Evolutionary conservation across 2,797 vertebrate genomes (phyloP).

Genomic region (Sebastes steindachneri): DNA sequence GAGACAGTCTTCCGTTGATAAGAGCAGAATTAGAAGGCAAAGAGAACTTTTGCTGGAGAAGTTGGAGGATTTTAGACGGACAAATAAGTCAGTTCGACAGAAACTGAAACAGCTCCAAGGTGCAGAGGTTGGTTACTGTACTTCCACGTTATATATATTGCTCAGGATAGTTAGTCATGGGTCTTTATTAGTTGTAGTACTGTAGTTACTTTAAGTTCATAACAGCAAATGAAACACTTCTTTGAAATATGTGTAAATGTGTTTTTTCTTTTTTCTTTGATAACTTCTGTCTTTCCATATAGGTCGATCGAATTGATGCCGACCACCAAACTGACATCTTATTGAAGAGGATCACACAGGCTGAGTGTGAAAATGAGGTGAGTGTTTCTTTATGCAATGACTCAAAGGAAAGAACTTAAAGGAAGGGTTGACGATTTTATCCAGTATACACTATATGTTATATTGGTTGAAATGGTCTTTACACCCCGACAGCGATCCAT

Average conservation of each 20-base stretch:
- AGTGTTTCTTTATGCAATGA: slow-evolving; percentile 6
- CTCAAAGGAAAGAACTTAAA: background rate
- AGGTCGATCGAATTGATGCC: slow-evolving; percentile 72
- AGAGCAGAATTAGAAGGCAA: slow-evolving; percentile 75
- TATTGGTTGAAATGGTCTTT: no score
- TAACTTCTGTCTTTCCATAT: slow-evolving; percentile 1
- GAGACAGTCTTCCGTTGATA: slow-evolving; percentile 61
- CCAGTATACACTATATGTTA: rapidly evolving
- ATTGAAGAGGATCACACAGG: slow-evolving; percentile 79
- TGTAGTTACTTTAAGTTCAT: background rate
- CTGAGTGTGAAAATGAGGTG: slow-evolving; percentile 83
- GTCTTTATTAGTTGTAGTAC: background rate
- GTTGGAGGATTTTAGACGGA: slow-evolving; percentile 80
- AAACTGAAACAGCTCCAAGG: slow-evolving; percentile 79
- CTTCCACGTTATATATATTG: rapidly evolving
- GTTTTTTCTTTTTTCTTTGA: background rate
- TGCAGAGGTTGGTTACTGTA: slow-evolving; percentile 76
- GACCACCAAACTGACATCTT: slow-evolving; percentile 70
- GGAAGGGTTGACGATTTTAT: rapidly evolving
- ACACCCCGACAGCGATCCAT: no score
- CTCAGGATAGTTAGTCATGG: background rate
- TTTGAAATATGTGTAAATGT: background rate
- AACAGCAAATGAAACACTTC: background rate
- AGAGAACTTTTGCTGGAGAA: slow-evolving; percentile 84
- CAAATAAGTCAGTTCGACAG: slow-evolving; percentile 81